Evolutionary conservation across 2,113 vertebrate genomes (phyloP).

Genomic region (Ciconia stormi): DNA sequence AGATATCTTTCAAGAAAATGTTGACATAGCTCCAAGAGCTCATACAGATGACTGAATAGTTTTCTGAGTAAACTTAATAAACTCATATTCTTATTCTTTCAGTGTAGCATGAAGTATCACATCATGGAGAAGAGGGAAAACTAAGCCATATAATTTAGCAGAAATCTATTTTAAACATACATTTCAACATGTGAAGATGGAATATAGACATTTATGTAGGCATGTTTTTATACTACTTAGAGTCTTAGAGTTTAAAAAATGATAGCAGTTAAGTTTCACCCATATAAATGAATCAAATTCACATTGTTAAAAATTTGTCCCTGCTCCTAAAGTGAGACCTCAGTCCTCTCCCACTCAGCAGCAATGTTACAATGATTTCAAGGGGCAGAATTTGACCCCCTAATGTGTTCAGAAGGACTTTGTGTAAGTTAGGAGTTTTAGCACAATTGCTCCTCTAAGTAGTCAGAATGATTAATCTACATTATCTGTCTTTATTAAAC

Average conservation of each 20-base stretch:
- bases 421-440: conserved; percentile 46
- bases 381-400: conserved; percentile 20
- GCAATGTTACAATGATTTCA: background rate
- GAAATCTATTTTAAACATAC: conserved; percentile 24
- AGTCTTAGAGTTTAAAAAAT: background rate
- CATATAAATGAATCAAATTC: background rate
- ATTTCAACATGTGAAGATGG: background rate
- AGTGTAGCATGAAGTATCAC: conserved; percentile 50
- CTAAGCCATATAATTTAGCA: conserved; percentile 16
- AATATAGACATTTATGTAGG: background rate
- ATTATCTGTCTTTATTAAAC: conserved; percentile 69
- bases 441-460: conserved; percentile 60
- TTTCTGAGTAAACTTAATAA: conserved; percentile 80
- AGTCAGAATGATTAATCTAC: conserved; percentile 62
- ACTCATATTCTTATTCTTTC: conserved; percentile 75
- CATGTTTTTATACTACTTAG: background rate
- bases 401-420: conserved; percentile 35
- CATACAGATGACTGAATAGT: conserved; percentile 70
- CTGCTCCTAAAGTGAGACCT: background rate
- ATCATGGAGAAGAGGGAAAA: conserved; percentile 27
- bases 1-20: conserved; percentile 82
- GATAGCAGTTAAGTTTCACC: background rate
- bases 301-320: background rate
- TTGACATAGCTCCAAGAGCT: conserved; percentile 80
- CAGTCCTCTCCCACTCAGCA: background rate